phyloP scores from a whole-genome alignment of 2,113 vertebrate species.

The Felis catus region DNA sequence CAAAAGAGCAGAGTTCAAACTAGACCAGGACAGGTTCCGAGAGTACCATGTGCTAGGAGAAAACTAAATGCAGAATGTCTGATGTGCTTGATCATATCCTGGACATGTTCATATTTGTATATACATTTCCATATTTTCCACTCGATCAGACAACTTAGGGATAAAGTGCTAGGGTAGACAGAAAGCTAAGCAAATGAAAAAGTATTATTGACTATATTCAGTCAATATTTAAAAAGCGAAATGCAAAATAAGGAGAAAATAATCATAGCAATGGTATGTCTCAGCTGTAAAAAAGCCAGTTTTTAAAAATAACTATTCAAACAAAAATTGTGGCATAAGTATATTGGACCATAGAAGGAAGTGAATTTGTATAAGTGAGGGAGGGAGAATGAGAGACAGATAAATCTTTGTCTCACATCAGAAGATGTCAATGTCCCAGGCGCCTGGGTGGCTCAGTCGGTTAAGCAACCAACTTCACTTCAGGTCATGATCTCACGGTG shows the following conservation, averaged over 20 bases:
- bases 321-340: background rate
- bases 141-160: background rate
- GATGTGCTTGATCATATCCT: background rate
- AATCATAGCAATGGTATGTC: background rate
- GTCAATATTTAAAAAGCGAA: background rate
- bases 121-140: background rate
- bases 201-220: background rate
- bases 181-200: background rate
- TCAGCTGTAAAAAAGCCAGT: background rate
- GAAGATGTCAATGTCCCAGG: background rate
- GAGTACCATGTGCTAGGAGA: background rate
- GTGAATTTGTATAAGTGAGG: background rate
- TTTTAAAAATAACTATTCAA: background rate
- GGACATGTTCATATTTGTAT: background rate
- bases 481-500: too few relatives aligned
- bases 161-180: background rate
- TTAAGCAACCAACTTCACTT: background rate
- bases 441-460: background rate
- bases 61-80: background rate
- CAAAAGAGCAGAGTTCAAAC: background rate
- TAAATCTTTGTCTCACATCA: background rate
- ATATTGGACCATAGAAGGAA: background rate
- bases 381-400: background rate
- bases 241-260: conserved; percentile 28
- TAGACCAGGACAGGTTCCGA: background rate